A percentile compares a stretch with the other conserved stretches of the same genome.
Evolutionary conservation across 2,113 vertebrate genomes (phyloP).

Genomic region (Tauraco erythrolophus): DNA sequence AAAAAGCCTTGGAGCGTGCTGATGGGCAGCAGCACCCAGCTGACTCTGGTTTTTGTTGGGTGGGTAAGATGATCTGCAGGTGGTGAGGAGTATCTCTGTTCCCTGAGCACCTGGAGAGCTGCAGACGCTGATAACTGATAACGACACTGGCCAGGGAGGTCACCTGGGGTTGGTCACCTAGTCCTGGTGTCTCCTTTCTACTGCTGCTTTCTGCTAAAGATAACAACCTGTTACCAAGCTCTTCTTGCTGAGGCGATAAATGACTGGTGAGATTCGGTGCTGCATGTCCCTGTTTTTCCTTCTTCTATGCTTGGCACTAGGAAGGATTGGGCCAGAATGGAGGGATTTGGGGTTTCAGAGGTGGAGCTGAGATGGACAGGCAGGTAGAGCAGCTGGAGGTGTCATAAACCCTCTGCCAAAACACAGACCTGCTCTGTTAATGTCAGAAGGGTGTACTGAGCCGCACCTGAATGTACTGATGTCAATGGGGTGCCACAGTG

Average conservation of each 20-base stretch:
- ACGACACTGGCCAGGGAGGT: not conserved
- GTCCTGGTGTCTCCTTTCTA: slow-evolving; percentile 3
- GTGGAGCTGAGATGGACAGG: not conserved
- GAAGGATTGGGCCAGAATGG: not conserved
- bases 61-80: not conserved
- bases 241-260: not conserved
- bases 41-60: not conserved
- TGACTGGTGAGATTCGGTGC: not conserved
- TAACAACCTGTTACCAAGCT: not conserved
- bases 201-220: not conserved
- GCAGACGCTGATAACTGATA: not conserved
- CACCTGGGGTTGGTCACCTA: not conserved
- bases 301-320: not conserved
- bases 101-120: slow-evolving; percentile 1
- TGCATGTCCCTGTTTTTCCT: not conserved
- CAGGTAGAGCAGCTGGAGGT: not conserved
- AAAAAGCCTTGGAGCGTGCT: not conserved
- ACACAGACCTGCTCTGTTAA: not conserved
- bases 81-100: not conserved
- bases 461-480: fast-evolving
- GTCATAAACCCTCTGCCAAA: not conserved
- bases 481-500: not conserved
- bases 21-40: not conserved
- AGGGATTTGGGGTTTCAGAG: not conserved
- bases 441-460: not conserved